A percentile compares a stretch with the other conserved stretches of the same genome.
Conservation (phyloP, 1,140 invertebrate genomes). For the Acyrthosiphon pisum region DNA sequence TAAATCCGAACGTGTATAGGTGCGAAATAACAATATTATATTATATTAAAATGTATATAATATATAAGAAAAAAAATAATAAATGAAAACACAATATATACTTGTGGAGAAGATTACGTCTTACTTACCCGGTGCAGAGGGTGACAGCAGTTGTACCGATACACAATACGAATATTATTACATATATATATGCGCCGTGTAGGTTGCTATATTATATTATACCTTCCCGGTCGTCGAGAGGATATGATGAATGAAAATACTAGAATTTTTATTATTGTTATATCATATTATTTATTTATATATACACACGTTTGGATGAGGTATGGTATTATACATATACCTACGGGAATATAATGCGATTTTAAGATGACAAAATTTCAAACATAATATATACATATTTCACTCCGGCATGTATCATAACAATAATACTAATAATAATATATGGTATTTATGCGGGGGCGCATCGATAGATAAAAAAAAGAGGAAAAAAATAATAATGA, state of each 20-base stretch:
- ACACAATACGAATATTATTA: not conserved
- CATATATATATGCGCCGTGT: not conserved
- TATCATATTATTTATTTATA: not conserved
- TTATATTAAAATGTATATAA: not conserved
- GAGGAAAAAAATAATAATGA: not conserved
- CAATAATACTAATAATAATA: slow-evolving; percentile 23
- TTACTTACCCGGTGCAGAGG: not conserved
- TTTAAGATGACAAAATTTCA: not conserved
- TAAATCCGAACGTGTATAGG: not conserved
- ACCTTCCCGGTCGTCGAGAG: not conserved
- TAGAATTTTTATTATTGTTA: not conserved
- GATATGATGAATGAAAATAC: slow-evolving; percentile 17
- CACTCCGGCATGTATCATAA: not conserved
- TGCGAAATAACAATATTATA: not conserved
- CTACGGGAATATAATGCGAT: not conserved
- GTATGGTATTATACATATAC: not conserved
- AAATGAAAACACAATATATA: slow-evolving; percentile 24
- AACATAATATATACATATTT: slow-evolving; percentile 12
- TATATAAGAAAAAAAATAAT: not conserved
- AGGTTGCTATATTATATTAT: not conserved
- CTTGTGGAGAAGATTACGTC: not conserved
- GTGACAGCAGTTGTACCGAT: not conserved
- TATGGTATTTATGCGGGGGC: not conserved
- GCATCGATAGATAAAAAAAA: not conserved
- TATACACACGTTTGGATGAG: not conserved